Evolutionary conservation across 2,797 vertebrate genomes (phyloP), one percentile per base, ranked within the genome.

Genomic region (Cynodonichthys magdalenae): DNA sequence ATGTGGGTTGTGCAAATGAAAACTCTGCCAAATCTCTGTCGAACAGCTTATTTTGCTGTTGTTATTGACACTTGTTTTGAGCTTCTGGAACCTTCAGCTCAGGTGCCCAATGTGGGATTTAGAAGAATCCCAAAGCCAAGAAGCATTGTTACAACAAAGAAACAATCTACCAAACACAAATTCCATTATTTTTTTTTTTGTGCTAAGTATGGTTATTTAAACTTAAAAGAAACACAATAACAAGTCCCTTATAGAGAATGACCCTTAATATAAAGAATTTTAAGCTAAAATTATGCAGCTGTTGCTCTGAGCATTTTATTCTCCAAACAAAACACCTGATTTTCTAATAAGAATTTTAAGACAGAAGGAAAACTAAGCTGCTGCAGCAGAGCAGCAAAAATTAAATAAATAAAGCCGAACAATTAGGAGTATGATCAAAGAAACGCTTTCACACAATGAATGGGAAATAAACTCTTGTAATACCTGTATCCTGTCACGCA

Each of bases 271-370:
- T 36, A 36, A 36, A 36, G 1, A 9, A 11, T 36, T 31, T 31
- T 11, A 36, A 36, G 9, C 8, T 36, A 36, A 36, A 36, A 36
- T 6, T 31, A 31, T 31, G 29, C 29, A 31, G 29, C 5, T 31
- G 29, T 27, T 14, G 5, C n/a, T n/a, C 51, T 12, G 24, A 41
- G 44, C 20, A 51, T 67, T 74, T 65, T 1, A 62, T 69, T 76
- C 69, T 50, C 7, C 17, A 65, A 83, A 74, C 57, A 65, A 70
- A 63, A 70, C 14, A 34, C 12, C n/a, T 10, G 6, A 14, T 20
- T 53, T 53, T 53, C 67, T 65, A 28, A 72, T 50, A 62, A 63
- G 77, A 69, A 34, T 45, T 19, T 67, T 1, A 71, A 54, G 65
- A 55, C 29, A 29, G 29, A 48, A 3, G 27, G 18, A 29, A 75